Percentiles rank a stretch among this genome's conserved stretches.
These are phyloP conservation scores for Morelia viridis DNA, from an alignment of 2,797 vertebrate species.

Conservation along the genomic window DNA sequence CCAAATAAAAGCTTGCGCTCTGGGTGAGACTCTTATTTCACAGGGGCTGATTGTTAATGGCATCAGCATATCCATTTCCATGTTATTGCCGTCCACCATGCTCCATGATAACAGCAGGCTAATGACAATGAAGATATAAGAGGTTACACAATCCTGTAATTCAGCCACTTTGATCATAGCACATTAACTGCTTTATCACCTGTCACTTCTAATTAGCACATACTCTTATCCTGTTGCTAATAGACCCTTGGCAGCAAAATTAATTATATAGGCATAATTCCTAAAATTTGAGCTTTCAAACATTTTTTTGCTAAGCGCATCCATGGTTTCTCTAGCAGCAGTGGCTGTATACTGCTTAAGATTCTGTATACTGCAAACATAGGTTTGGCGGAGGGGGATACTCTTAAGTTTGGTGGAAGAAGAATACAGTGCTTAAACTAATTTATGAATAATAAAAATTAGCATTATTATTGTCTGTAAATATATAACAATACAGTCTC, in stretches of 20 bases:
- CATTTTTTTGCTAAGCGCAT: not conserved
- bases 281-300: slow-evolving; percentile 14
- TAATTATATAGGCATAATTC: slow-evolving; percentile 33
- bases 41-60: slow-evolving; percentile 15
- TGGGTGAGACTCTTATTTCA: slow-evolving; percentile 1
- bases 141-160: slow-evolving; percentile 24
- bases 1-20: not conserved
- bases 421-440: not conserved
- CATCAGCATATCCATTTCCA: not conserved
- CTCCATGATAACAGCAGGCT: slow-evolving; percentile 25
- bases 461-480: not conserved
- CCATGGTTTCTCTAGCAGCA: slow-evolving; percentile 7
- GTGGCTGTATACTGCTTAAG: not conserved
- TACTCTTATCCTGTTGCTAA: slow-evolving; percentile 27
- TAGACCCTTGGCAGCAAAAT: slow-evolving; percentile 22
- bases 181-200: slow-evolving; percentile 36
- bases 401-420: not conserved
- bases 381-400: not conserved
- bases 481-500: not conserved
- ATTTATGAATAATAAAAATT: not conserved
- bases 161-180: slow-evolving; percentile 22
- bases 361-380: too few species aligned
- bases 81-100: not conserved
- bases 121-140: slow-evolving; percentile 21
- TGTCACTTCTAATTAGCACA: slow-evolving; percentile 35